phyloP scores from a whole-genome alignment of 2,113 vertebrate genomes.

The Meriones unguiculatus region DNA sequence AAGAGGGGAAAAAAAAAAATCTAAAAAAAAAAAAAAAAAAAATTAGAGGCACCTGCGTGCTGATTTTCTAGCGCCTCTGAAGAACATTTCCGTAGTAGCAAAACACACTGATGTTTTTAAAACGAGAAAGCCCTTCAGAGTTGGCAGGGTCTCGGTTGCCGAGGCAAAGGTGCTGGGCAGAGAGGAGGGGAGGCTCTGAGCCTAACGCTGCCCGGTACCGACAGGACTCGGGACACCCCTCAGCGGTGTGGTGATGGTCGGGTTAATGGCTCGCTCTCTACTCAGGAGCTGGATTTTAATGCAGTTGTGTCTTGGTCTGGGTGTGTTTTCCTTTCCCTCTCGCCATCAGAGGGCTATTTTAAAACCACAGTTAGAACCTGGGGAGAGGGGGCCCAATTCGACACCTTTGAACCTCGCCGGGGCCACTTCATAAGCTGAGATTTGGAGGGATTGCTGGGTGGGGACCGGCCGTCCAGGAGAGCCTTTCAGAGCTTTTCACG shows the following conservation, averaged over 20 bases:
- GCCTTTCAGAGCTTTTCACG: slow-evolving; percentile 87
- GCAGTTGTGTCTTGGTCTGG: slow-evolving; percentile 70
- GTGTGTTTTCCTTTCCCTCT: slow-evolving; percentile 47
- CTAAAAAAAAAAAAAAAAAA: slow-evolving; percentile 18
- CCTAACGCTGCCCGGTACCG: not conserved
- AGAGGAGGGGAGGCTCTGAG: rapidly evolving
- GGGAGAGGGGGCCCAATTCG: slow-evolving; percentile 87
- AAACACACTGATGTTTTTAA: slow-evolving; percentile 51
- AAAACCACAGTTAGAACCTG: slow-evolving; percentile 84
- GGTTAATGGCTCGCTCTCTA: slow-evolving; percentile 67
- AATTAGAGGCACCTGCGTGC: slow-evolving; percentile 65
- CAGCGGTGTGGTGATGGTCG: not conserved
- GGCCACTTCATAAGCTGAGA: slow-evolving; percentile 84
- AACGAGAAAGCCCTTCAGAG: not conserved
- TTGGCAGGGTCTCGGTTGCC: not conserved
- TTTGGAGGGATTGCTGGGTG: slow-evolving; percentile 86
- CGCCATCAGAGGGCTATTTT: slow-evolving; percentile 74
- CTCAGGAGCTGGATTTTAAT: slow-evolving; percentile 63
- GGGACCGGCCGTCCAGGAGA: slow-evolving; percentile 85
- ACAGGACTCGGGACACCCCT: not conserved
- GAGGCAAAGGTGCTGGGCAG: not conserved
- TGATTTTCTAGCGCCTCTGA: slow-evolving; percentile 52
- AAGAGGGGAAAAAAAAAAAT: slow-evolving; percentile 46
- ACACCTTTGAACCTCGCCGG: slow-evolving; percentile 87
- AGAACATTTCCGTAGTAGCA: slow-evolving; percentile 1